Evolutionary conservation across 2,113 vertebrate genomes (phyloP).

Genomic region (Ictalurus punctatus): DNA sequence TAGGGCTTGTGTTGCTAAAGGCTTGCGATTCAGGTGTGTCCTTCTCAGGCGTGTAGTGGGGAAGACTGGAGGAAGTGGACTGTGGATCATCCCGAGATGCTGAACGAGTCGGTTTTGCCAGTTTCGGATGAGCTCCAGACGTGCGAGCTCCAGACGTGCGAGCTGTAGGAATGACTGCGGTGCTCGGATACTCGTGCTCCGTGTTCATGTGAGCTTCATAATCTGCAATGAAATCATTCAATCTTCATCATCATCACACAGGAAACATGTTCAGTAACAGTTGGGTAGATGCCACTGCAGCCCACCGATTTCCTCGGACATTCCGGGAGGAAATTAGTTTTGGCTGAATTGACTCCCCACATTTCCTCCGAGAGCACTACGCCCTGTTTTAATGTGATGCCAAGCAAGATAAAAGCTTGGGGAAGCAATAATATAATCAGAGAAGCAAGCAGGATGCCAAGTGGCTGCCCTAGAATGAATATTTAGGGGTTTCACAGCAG

Average conservation of each 20-base stretch:
- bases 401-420: conserved; percentile 17
- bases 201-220: neutral
- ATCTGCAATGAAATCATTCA: conserved; percentile 15
- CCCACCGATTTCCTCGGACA: conserved; percentile 16
- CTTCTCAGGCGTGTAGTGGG: neutral
- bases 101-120: neutral
- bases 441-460: neutral
- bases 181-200: neutral
- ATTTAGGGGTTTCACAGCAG: neutral
- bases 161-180: neutral
- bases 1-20: conserved; percentile 36
- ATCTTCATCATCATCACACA: neutral
- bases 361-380: conserved; percentile 39
- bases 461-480: neutral
- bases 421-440: neutral
- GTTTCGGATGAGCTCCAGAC: neutral
- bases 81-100: conserved; percentile 8
- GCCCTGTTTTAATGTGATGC: conserved; percentile 23
- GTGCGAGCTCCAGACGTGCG: neutral
- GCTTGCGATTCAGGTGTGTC: conserved; percentile 18
- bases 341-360: conserved; percentile 32
- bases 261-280: neutral
- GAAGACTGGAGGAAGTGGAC: neutral
- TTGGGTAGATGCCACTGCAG: neutral
- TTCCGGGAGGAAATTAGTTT: conserved; percentile 43